Base-by-base conservation (phyloP, 2,888 invertebrate genomes). In the Platerodrilus igneus region DNA sequence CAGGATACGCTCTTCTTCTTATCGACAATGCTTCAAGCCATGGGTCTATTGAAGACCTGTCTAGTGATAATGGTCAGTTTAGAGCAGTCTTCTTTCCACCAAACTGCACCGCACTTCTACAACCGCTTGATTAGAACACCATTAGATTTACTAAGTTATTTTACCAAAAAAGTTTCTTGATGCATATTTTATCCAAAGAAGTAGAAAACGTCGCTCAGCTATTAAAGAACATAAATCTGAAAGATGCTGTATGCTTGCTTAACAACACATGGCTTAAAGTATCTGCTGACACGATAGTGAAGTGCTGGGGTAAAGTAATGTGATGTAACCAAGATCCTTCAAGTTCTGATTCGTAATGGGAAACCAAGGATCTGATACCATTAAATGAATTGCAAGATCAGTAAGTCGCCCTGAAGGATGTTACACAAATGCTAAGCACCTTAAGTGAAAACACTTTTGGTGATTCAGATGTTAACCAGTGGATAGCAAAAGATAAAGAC, bases 61-160 rank as follows among this genome's bases (percentile, higher is more conserved):
- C 10, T 31, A 47, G 38, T 20, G 37, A 50, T 11, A 26, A 49
- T 47, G 31, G 30, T 28, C 6, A 37, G 28, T 37, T 41, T 30
- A 13, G 31, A 14, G 35, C 35, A 27, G 17, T 41, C 13, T 48
- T 45, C 42, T 27, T 47, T 14, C 41, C 45, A 32, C 40, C 41
- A 36, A 49, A 49, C 25, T 27, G 28, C 34, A 45, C 41, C 9
- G 17, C 45, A 18, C 15, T 48, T 13, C 38, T 48, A 15, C 47
- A 47, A 16, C 41, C 37, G 10, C 41, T 42, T 35, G 41, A 47
- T 22, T 36, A 49, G 47, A 43, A 46, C 37, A 33, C 29, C 21
- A 42, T 48, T 18, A 33, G 34, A 25, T 27, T 38, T 17, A 47
- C 35, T 20, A 48, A 48, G 37, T 17, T 41, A 22, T 21, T 23